Conservation (phyloP, 2,113 vertebrate species). For the Mastomys natalensis region DNA sequence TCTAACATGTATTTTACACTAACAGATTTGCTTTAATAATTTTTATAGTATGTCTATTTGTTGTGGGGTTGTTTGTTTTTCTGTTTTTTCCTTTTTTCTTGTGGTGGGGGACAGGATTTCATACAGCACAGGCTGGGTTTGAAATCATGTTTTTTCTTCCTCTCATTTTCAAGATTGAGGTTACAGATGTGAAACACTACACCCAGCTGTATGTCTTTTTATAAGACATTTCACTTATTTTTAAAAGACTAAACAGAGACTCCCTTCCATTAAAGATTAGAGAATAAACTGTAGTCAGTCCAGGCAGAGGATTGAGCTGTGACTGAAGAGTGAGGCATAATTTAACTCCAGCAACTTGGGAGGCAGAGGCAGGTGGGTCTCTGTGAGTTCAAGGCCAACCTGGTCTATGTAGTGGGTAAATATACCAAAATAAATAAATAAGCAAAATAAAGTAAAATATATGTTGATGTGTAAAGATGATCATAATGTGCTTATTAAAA, state of each 20-base stretch:
- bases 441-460: not conserved
- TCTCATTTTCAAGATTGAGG: not conserved
- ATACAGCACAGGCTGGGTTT: not conserved
- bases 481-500: not conserved
- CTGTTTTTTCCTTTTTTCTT: not conserved
- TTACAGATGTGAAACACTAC: not conserved
- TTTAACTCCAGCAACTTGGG: not conserved
- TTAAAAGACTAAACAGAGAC: not conserved
- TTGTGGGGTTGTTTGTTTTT: not conserved
- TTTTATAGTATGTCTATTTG: not conserved
- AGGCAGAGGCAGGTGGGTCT: not conserved
- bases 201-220: not conserved
- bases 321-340: not conserved
- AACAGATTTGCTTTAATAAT: not conserved
- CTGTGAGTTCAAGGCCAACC: not conserved
- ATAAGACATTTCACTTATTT: not conserved
- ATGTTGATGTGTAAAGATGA: not conserved
- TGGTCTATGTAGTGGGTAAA: not conserved
- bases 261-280: not conserved
- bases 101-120: not conserved
- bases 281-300: not conserved
- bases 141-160: not conserved
- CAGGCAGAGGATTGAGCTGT: not conserved
- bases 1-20: not conserved
- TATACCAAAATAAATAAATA: not conserved